These are phyloP conservation scores for Acholoe squamosa DNA, from an alignment of 2,888 invertebrate species.

Conservation along the genomic window DNA sequence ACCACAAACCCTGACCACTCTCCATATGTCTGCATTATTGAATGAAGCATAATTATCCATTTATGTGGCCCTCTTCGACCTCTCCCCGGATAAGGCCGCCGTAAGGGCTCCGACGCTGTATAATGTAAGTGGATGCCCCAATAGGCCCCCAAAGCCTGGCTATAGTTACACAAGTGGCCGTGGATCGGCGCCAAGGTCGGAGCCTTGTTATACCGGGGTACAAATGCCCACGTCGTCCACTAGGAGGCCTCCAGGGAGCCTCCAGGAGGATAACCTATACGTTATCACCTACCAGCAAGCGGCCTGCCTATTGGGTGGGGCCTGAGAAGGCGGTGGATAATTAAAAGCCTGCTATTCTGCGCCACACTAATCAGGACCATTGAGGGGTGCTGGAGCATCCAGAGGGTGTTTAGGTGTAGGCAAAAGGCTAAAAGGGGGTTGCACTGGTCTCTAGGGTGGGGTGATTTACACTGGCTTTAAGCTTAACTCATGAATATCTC, in stretches of 20 bases:
- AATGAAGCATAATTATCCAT: slow-evolving; percentile 41
- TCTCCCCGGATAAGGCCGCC: neutral
- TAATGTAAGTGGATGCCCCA: slow-evolving; percentile 19
- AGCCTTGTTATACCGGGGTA: neutral
- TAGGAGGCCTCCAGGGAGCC: neutral
- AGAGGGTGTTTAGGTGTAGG: neutral
- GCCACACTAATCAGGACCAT: neutral
- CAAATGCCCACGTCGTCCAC: neutral
- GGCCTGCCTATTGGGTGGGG: neutral
- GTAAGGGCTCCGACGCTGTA: neutral
- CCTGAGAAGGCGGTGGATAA: neutral
- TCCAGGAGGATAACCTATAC: neutral
- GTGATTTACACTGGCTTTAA: too few species aligned
- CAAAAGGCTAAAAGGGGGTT: too few species aligned
- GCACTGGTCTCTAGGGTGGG: too few species aligned
- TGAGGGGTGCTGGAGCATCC: neutral
- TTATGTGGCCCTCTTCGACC: neutral
- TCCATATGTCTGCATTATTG: slow-evolving; percentile 25
- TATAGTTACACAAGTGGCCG: neutral
- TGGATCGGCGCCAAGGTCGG: neutral
- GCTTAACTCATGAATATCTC: too few species aligned
- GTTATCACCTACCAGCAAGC: neutral
- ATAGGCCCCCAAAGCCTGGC: neutral
- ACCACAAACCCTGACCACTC: slow-evolving; percentile 4
- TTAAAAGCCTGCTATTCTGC: slow-evolving; percentile 21